Conservation (phyloP, 2,888 invertebrate species). For the Thereva unica region DNA sequence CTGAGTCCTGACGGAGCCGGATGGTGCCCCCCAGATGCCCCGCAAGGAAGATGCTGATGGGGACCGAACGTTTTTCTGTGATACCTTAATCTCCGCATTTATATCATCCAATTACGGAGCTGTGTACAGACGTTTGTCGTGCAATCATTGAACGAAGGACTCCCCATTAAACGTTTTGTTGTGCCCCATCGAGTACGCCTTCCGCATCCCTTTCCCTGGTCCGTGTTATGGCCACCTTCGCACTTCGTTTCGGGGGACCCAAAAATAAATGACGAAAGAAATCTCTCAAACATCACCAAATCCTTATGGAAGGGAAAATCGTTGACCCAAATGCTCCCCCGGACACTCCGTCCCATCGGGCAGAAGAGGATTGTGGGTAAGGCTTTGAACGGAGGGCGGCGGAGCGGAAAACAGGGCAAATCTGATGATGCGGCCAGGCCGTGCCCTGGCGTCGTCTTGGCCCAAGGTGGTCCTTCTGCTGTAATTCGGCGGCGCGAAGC, state of each 20-base stretch:
- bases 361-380: slow-evolving; percentile 1
- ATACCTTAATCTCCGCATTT: slow-evolving; percentile 40
- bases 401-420: background rate
- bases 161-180: slow-evolving; percentile 29
- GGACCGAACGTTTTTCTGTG: slow-evolving; percentile 20
- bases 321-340: slow-evolving; percentile 29
- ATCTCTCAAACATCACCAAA: slow-evolving; percentile 29
- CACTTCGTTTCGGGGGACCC: slow-evolving; percentile 21
- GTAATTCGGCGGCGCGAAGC: background rate
- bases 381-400: background rate
- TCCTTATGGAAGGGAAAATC: slow-evolving; percentile 16
- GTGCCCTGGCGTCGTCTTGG: background rate
- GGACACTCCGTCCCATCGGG: slow-evolving; percentile 21
- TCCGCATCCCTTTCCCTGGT: background rate
- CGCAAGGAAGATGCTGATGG: background rate
- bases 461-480: background rate
- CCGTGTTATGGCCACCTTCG: background rate
- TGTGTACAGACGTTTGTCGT: slow-evolving; percentile 35
- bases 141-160: slow-evolving; percentile 34
- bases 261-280: slow-evolving; percentile 26
- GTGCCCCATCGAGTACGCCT: background rate
- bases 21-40: no score
- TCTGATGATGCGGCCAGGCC: background rate
- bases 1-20: background rate
- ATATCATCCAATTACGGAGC: slow-evolving; percentile 40